Conservation (phyloP, 2,797 vertebrate genomes). For the Anabacerthia variegaticeps region DNA sequence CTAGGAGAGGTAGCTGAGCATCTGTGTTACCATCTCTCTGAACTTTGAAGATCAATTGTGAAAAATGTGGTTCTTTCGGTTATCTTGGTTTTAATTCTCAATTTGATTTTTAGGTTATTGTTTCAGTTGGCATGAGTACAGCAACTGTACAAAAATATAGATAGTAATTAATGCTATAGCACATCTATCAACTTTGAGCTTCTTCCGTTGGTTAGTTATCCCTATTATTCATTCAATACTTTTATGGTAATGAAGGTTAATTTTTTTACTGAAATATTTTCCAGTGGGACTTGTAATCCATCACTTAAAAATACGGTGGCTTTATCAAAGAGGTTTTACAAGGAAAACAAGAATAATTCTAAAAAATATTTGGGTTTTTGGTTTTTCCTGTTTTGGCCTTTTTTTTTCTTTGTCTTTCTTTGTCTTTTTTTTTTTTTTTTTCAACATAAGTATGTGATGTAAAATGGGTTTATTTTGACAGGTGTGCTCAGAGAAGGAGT, state of each 20-base stretch:
- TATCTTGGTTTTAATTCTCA: not conserved
- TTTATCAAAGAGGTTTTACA: not conserved
- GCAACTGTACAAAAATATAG: not conserved
- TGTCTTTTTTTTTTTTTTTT: not conserved
- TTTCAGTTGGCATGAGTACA: not conserved
- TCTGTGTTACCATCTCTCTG: not conserved
- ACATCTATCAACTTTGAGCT: not conserved
- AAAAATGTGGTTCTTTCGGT: not conserved
- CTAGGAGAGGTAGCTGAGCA: not conserved
- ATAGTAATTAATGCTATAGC: not conserved
- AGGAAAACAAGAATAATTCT: not conserved
- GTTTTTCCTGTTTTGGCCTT: not conserved
- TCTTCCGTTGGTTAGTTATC: not conserved
- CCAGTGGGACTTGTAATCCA: not conserved
- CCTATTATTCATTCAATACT: not conserved
- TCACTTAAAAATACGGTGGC: not conserved
- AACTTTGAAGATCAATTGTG: not conserved
- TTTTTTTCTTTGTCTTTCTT: not conserved
- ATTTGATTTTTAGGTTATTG: not conserved
- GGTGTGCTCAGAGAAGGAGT: not conserved
- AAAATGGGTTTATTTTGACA: not conserved
- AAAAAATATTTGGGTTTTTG: not conserved
- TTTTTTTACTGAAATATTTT: not conserved
- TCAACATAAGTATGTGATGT: not conserved
- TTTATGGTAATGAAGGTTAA: not conserved